Conservation (phyloP, 2,888 invertebrate genomes). For the Andrena hattorfiana region DNA sequence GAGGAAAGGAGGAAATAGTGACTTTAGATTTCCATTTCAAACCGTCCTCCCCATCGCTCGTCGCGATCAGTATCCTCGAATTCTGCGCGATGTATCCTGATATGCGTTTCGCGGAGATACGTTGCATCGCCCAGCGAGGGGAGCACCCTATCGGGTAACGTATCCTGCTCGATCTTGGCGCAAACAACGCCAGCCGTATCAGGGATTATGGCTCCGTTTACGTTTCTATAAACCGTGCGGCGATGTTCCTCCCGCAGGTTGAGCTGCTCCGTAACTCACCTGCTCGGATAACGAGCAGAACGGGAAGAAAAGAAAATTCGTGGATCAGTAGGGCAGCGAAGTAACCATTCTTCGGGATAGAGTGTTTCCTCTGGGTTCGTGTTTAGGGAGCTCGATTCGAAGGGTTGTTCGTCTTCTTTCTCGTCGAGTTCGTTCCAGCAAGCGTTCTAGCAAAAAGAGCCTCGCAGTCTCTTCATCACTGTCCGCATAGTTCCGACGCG, state of each 20-base stretch:
- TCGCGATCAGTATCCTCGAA: constrained; percentile 5
- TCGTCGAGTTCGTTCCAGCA: background rate
- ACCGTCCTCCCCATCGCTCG: background rate
- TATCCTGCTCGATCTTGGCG: background rate
- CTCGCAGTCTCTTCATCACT: constrained; percentile 25
- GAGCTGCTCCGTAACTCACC: background rate
- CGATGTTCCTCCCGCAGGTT: background rate
- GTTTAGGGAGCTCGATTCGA: background rate
- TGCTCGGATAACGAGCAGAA: background rate
- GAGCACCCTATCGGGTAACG: background rate
- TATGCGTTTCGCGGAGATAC: constrained; percentile 3
- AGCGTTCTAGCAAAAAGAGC: background rate
- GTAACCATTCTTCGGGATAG: background rate
- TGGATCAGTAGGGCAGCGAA: background rate
- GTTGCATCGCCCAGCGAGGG: background rate
- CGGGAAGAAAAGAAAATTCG: background rate
- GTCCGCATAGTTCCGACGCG: constrained; percentile 31
- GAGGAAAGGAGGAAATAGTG: background rate
- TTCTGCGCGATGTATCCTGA: background rate
- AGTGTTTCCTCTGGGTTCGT: background rate
- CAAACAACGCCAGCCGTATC: background rate
- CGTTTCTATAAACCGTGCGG: background rate
- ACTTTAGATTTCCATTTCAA: background rate
- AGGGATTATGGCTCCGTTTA: constrained; percentile 2
- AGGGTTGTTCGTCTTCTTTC: background rate